Conservation (phyloP, 2,797 vertebrate species). For the Anas acuta region DNA sequence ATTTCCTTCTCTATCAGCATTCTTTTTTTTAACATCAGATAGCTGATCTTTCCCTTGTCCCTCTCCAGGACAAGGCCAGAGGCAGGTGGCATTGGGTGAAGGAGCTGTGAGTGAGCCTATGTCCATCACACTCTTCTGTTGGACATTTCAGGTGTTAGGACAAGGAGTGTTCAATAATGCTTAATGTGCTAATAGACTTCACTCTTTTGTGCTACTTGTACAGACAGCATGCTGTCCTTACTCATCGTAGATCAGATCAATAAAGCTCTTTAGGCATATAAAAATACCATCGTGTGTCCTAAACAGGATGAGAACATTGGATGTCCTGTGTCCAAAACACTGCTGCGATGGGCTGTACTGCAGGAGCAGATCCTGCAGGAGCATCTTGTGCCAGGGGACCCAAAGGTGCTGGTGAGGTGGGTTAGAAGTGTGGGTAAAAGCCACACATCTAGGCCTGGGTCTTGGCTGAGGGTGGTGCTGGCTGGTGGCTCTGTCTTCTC, state of each 20-base stretch:
- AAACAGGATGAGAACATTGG: neutral
- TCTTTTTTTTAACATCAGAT: neutral
- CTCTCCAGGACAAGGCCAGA: neutral
- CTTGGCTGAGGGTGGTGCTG: neutral
- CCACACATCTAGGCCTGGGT: fast-evolving
- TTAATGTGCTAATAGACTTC: neutral
- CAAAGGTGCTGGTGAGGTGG: neutral
- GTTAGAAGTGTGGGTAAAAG: neutral
- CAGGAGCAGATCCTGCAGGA: neutral
- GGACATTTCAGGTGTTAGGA: neutral
- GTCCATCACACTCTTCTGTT: neutral
- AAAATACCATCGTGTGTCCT: neutral
- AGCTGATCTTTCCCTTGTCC: neutral
- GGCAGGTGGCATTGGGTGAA: neutral
- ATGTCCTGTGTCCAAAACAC: neutral
- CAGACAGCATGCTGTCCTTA: neutral
- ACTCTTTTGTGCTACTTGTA: neutral
- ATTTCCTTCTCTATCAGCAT: neutral
- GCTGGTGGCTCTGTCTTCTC: neutral
- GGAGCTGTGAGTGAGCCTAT: neutral
- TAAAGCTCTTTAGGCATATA: neutral
- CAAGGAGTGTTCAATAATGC: neutral
- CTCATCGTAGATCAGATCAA: neutral
- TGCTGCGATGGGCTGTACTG: neutral
- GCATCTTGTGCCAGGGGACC: neutral